Conservation (phyloP, 2,797 vertebrate genomes). For the Lophotriccus pileatus region DNA sequence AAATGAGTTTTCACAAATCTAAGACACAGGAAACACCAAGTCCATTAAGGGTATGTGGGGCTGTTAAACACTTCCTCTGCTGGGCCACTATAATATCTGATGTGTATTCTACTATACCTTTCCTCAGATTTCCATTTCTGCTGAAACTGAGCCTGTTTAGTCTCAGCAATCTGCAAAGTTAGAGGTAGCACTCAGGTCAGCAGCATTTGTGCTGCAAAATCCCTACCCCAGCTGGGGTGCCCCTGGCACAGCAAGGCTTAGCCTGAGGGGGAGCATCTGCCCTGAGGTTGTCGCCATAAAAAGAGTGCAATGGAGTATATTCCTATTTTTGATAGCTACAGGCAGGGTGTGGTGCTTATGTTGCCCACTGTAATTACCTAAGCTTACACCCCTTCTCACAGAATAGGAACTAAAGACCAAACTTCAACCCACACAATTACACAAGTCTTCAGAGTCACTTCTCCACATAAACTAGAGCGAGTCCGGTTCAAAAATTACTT, state of each 20-base stretch:
- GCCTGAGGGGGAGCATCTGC: fast-evolving
- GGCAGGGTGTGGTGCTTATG: not conserved
- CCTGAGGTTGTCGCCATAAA: fast-evolving
- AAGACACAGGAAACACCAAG: not conserved
- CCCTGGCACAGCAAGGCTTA: not conserved
- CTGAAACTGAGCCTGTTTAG: not conserved
- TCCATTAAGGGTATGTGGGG: not conserved
- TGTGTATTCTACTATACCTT: not conserved
- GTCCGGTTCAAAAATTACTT: not conserved
- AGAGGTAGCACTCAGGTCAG: not conserved
- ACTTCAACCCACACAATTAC: not conserved
- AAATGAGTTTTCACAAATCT: not conserved
- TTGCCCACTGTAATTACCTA: not conserved
- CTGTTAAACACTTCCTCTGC: not conserved
- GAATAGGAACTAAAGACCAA: not conserved
- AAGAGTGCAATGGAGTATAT: not conserved
- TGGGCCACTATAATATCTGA: not conserved
- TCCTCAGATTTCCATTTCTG: not conserved
- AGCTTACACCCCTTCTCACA: not conserved
- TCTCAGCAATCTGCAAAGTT: not conserved
- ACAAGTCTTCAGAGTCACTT: not conserved
- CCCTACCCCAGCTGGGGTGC: not conserved
- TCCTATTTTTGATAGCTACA: not conserved
- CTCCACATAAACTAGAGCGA: not conserved
- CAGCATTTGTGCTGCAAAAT: not conserved